These are phyloP conservation scores for Acheta domesticus DNA, from an alignment of 2,888 invertebrate species.

Conservation along the genomic window DNA sequence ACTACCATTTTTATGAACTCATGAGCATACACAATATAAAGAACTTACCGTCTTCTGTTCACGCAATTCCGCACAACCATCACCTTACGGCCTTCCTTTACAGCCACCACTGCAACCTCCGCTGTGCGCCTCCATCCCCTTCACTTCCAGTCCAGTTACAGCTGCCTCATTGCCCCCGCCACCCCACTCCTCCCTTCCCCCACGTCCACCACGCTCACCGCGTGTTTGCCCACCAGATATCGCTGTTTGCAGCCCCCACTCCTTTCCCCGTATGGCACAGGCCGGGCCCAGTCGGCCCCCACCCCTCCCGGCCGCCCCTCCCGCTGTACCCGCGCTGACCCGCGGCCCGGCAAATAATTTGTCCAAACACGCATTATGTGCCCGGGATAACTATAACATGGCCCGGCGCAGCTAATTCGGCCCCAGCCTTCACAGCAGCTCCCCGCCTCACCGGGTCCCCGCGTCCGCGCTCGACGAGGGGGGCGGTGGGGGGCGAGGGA, in stretches of 20 bases:
- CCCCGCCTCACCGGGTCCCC: too few species aligned
- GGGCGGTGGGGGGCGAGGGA: too few species aligned
- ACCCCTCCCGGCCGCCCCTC: background rate
- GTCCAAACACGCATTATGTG: background rate
- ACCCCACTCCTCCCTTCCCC: background rate
- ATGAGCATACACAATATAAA: too few species aligned
- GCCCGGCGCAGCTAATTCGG: background rate
- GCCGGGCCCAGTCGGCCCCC: background rate
- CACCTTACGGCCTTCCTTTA: too few species aligned
- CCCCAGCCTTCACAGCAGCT: too few species aligned
- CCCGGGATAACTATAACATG: background rate
- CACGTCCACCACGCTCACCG: background rate
- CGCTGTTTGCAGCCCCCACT: background rate
- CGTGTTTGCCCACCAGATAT: slow-evolving; percentile 18
- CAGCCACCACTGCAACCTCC: too few species aligned
- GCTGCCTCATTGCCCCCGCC: background rate
- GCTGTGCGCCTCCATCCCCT: too few species aligned
- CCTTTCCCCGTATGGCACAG: background rate
- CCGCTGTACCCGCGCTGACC: background rate
- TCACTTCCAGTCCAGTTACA: too few species aligned
- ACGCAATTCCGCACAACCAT: too few species aligned
- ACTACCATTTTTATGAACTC: too few species aligned
- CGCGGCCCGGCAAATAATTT: background rate
- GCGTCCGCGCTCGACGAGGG: too few species aligned
- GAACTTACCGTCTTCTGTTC: too few species aligned